Evolutionary conservation across 1,140 invertebrate species (phyloP).

Genomic region (Scaptomyza pallida): DNA sequence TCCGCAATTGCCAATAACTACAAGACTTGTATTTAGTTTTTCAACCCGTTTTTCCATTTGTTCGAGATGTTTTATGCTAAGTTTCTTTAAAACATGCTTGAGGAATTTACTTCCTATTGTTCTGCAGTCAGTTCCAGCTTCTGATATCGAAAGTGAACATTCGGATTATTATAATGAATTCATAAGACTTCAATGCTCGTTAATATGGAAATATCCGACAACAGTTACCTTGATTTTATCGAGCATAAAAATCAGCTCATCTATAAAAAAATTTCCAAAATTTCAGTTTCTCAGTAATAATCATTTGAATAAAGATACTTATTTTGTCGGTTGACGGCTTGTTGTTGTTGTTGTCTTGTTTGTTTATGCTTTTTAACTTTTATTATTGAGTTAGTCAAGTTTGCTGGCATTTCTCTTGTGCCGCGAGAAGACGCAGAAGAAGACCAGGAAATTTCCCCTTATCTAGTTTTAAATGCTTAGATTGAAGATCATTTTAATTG

Average conservation of each 20-base stretch:
- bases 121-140: no score
- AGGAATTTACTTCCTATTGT: no score
- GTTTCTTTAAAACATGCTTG: no score
- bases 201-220: not conserved
- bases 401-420: constrained; percentile 49
- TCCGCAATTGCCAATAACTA: no score
- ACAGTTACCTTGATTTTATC: constrained; percentile 32
- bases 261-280: constrained; percentile 35
- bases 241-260: constrained; percentile 33
- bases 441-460: constrained; percentile 70
- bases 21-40: no score
- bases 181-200: not conserved
- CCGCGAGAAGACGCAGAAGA: constrained; percentile 1
- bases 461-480: constrained; percentile 73
- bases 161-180: not conserved
- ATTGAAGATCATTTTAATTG: constrained; percentile 78
- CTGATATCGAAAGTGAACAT: not conserved
- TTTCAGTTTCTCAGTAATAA: constrained; percentile 36
- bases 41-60: no score
- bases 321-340: constrained; percentile 34
- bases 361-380: constrained; percentile 75
- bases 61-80: no score
- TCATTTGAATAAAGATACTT: constrained; percentile 32
- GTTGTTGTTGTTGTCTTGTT: no score
- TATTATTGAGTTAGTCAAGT: constrained; percentile 51